Base-by-base conservation (phyloP, 1,140 invertebrate species). In the Zaprionus camerounensis region DNA sequence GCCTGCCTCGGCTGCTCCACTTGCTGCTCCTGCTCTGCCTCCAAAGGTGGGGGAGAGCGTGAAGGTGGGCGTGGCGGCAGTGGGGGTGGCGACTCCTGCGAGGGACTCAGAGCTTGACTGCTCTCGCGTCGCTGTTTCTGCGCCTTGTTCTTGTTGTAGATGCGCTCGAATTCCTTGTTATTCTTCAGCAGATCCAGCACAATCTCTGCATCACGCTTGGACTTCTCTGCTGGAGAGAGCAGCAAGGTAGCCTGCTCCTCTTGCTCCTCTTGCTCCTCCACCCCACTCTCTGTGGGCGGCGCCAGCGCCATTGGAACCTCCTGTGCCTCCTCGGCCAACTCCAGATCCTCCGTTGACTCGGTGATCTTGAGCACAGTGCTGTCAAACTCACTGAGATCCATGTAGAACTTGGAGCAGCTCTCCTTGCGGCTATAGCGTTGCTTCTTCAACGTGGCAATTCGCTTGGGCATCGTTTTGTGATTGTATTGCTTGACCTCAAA, bases 101-200 rank as follows among this genome's bases (percentile, higher is more conserved):
- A 31, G 3, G 87, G 82, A 41, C 72, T 72, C 1, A 55, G 53
- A 7, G 76, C 9, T 20, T 74, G 65, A 44, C 34, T 66, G 51
- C 80, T 85, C 2, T 91, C 91, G 3, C 82, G 71, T 6, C 95
- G 81, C 93, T 95, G 92, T 93, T 94, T 78, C 94, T 93, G 85
- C 95, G 96, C 83, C 95, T 96, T 75, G 59, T 64, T 75, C 67
- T 75, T 75, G 62, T 95, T 96, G 13, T 97, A 92, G 22, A 97
- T 94, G 67, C 96, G 95, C 75, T 97, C 96, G 71, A 97, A 97
- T 78, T 97, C 96, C 79, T 96, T 94, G 83, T 96, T 97, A 82
- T 97, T 96, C 94, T 97, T 96, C 2, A 98, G 93, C 20, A 98
- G 94, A 88, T 97, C 96, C 15, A 96, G 95, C 24, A 98, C 96